Evolutionary conservation across 2,888 invertebrate genomes (phyloP).

Genomic region (Epirrhoe tristata): DNA sequence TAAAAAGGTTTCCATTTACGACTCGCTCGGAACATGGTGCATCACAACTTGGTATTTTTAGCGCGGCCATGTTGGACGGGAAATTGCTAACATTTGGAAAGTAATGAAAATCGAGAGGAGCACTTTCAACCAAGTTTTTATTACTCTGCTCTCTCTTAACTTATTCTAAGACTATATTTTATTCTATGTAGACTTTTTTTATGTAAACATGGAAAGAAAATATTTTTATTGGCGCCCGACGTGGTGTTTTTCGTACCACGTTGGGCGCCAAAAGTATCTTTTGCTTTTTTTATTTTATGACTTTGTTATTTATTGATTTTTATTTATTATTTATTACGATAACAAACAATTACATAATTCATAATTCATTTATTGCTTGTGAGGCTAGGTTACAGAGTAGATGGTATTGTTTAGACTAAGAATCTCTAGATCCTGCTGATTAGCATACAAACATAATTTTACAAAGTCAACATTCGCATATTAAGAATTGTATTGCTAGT

Average conservation of each 20-base stretch:
- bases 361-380: too few species aligned
- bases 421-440: too few species aligned
- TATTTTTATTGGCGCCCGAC: background rate
- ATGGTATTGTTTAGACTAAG: too few species aligned
- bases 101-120: background rate
- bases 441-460: too few species aligned
- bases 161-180: background rate
- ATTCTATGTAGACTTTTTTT: too few species aligned
- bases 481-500: too few species aligned
- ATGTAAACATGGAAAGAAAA: background rate
- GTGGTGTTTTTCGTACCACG: background rate
- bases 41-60: background rate
- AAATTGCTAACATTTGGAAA: slow-evolving; percentile 1
- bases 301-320: background rate
- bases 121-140: background rate
- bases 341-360: too few species aligned
- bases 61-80: background rate
- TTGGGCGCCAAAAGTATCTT: slow-evolving; percentile 1
- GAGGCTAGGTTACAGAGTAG: too few species aligned
- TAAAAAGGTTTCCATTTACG: slow-evolving; percentile 1
- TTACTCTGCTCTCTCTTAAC: background rate
- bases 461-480: too few species aligned
- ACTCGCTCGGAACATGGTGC: background rate
- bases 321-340: background rate
- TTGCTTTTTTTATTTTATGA: background rate